Conservation (phyloP, 1,140 invertebrate species). For the Tribolium madens region DNA sequence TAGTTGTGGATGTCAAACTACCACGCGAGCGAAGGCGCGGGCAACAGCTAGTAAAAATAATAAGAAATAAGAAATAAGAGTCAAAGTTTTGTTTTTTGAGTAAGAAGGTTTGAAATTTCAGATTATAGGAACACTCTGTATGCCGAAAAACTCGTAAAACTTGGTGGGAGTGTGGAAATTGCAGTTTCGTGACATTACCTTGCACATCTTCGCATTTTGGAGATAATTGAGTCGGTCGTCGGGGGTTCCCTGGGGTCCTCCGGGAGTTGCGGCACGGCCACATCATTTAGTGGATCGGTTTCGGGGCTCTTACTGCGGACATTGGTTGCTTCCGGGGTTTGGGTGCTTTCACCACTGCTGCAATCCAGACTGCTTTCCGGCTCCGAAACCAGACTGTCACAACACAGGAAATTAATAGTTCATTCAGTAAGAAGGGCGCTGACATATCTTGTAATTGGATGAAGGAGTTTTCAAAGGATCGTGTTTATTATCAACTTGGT, state of each 20-base stretch:
- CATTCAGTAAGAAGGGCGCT: background rate
- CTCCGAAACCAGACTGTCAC: slow-evolving; percentile 5
- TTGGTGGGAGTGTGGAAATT: background rate
- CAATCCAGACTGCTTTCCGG: slow-evolving; percentile 3
- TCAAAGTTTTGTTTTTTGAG: no score
- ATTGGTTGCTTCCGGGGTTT: slow-evolving; percentile 17
- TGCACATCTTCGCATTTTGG: background rate
- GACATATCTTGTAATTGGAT: background rate
- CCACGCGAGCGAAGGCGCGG: no score
- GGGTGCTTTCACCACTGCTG: slow-evolving; percentile 10
- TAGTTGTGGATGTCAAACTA: no score
- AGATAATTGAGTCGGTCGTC: background rate
- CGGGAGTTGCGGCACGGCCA: background rate
- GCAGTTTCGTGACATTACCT: background rate
- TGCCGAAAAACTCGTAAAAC: background rate
- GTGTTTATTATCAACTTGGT: background rate
- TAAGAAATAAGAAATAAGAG: background rate
- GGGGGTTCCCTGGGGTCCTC: background rate
- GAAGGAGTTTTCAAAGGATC: background rate
- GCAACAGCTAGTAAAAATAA: no score
- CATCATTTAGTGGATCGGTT: slow-evolving; percentile 25
- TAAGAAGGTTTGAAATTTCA: no score
- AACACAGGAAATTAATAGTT: slow-evolving; percentile 12
- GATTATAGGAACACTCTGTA: no score
- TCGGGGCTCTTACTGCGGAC: slow-evolving; percentile 13